Percentiles rank a stretch among this genome's conserved stretches.
Evolutionary conservation across 1,140 invertebrate species (phyloP).

Genomic region (Drosophila nikananu): DNA sequence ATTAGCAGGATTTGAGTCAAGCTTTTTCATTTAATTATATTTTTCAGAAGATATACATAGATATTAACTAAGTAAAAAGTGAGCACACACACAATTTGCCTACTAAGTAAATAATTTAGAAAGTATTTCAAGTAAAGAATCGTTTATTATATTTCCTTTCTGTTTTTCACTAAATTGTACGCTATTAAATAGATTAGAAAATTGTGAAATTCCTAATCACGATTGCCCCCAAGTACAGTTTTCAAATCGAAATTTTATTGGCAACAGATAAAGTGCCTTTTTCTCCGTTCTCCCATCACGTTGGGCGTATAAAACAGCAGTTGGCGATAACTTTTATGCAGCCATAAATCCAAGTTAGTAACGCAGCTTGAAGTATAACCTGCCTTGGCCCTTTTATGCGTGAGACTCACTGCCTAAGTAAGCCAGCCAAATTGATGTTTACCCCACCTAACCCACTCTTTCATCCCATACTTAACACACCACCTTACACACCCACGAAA

Average conservation of each 20-base stretch:
- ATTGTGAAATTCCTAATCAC: conserved; percentile 25
- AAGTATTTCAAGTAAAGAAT: neutral
- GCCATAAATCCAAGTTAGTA: conserved; percentile 10
- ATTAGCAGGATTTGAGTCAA: too few species aligned
- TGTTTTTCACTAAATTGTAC: too few species aligned
- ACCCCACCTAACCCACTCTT: conserved; percentile 24
- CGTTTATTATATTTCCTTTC: neutral
- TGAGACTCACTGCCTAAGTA: neutral
- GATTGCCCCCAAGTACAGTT: neutral
- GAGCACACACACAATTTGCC: too few species aligned
- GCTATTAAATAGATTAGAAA: neutral
- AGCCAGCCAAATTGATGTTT: neutral
- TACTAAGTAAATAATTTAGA: too few species aligned
- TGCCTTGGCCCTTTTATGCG: neutral
- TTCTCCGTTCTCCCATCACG: neutral
- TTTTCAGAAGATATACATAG: too few species aligned
- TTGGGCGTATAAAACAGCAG: conserved; percentile 4
- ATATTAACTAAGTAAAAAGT: too few species aligned
- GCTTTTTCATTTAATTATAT: neutral
- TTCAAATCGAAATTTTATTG: conserved; percentile 14
- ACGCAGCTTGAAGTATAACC: neutral
- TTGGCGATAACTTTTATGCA: conserved; percentile 11
- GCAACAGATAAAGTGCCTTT: neutral
- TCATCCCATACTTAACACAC: conserved; percentile 11
- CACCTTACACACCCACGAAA: conserved; percentile 41